These are phyloP conservation scores for Euwallacea similis DNA, from an alignment of 1,140 invertebrate genomes.

Conservation along the genomic window DNA sequence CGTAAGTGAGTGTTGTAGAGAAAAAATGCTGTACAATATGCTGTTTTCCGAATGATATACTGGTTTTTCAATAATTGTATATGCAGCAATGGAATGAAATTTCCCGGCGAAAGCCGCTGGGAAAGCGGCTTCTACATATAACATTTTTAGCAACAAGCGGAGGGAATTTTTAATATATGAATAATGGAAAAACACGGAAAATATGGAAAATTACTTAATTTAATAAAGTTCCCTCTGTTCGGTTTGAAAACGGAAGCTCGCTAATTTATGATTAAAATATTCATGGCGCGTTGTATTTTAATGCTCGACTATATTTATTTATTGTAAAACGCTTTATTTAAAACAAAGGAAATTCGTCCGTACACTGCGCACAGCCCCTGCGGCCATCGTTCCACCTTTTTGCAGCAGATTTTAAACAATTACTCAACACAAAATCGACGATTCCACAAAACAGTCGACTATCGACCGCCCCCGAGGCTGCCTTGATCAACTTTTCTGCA, in stretches of 20 bases:
- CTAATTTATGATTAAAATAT: slow-evolving; percentile 34
- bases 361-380: no score
- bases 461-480: slow-evolving; percentile 46
- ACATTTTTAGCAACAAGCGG: slow-evolving; percentile 18
- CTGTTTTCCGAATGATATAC: no score
- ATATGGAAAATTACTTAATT: slow-evolving; percentile 36
- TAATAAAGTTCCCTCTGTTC: slow-evolving; percentile 28
- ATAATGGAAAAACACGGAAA: slow-evolving; percentile 33
- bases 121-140: not conserved
- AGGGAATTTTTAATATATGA: slow-evolving; percentile 27
- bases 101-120: not conserved
- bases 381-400: no score
- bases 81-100: no score
- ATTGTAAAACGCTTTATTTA: slow-evolving; percentile 28
- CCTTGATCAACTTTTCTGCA: slow-evolving; percentile 51
- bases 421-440: slow-evolving; percentile 22
- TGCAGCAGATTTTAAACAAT: no score
- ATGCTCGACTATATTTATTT: slow-evolving; percentile 24
- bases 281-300: slow-evolving; percentile 14
- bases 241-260: slow-evolving; percentile 13
- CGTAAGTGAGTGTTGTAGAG: no score
- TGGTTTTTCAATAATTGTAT: no score
- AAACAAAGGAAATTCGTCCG: slow-evolving; percentile 12
- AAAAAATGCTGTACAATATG: no score
- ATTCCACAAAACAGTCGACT: slow-evolving; percentile 33